Evolutionary conservation across 2,888 invertebrate species (phyloP).

Genomic region (Schizotus pectinicornis): DNA sequence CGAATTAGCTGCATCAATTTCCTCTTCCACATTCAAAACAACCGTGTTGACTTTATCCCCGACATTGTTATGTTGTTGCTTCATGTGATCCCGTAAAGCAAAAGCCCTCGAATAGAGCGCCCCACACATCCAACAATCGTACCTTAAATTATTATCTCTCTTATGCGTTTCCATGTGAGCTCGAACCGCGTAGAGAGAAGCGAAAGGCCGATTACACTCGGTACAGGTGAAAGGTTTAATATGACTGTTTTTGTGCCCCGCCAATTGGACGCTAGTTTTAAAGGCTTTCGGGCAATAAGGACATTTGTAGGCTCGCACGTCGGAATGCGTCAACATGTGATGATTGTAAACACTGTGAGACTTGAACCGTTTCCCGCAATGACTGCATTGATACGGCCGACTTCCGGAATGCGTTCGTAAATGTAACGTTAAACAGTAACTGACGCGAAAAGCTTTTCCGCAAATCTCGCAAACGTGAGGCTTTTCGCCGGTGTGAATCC

Average conservation of each 20-base stretch:
- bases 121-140: constrained; percentile 73
- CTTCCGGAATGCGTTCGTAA: constrained; percentile 82
- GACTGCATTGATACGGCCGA: constrained; percentile 76
- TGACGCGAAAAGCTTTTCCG: constrained; percentile 80
- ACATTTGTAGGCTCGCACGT: constrained; percentile 77
- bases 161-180: constrained; percentile 78
- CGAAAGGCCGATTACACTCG: constrained; percentile 79
- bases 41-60: constrained; percentile 8
- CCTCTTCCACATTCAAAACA: constrained; percentile 36
- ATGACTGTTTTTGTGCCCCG: constrained; percentile 82
- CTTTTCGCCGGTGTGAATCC: constrained; percentile 82
- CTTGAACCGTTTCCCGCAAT: constrained; percentile 77
- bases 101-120: constrained; percentile 79
- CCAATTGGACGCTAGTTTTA: constrained; percentile 79
- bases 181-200: constrained; percentile 77
- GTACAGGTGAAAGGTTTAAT: constrained; percentile 81
- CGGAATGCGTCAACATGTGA: constrained; percentile 76
- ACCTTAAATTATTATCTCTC: constrained; percentile 72
- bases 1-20: constrained; percentile 45
- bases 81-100: constrained; percentile 76
- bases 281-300: constrained; percentile 80
- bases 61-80: constrained; percentile 64
- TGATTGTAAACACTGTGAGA: constrained; percentile 82
- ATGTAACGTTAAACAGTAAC: constrained; percentile 80
- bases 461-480: constrained; percentile 81